Base-by-base conservation (phyloP, 2,797 vertebrate species). In the Acanthis flammea region DNA sequence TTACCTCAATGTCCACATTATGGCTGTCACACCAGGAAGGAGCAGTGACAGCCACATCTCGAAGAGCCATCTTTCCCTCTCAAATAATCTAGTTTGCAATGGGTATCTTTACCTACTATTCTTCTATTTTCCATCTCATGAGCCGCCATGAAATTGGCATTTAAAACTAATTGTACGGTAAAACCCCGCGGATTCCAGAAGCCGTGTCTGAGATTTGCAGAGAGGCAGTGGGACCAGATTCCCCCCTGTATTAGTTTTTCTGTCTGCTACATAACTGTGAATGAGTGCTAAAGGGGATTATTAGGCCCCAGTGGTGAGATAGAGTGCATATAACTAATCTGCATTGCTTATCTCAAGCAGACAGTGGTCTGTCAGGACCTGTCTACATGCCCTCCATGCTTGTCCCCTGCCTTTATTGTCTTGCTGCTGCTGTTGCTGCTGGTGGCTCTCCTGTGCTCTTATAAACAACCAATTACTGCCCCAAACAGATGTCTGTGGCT, bases 101-200 rank as follows among this genome's bases (percentile, higher is more conserved):
- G 94, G 97, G 96, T 90, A 92, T 92, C 88, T 97, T 97, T 80
- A 95, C 91, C 97, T 95, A 79, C 94, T 92, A 62, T 91, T 97
- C 95, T 96, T 96, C 97, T 97, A 97, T 98, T 98, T 98, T 98
- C 98, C 98, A 98, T 96, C 97, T 98, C 97, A 94, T 97, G 97
- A 98, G 98, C 98, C 50, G 47, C 98, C 98, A 93, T 99, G 99
- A 99, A 99, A 99, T 99, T 99, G 99, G 98, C 98, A 99, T 99
- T 99, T 99, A 98, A 98, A 98, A 98, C 98, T 98, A 98, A 99
- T 98, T 98, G 98, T 98, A 98, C 92, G 96, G 98, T 97, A 92
- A 98, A 98, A 98, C 98, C 97, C 94, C 90, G 66, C 88, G 5
- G 95, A 98, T 98, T 98, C 97, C 97, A 97, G 97, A 97, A 97